Conservation (phyloP, 2,797 vertebrate species). For the Thunnus albacares region DNA sequence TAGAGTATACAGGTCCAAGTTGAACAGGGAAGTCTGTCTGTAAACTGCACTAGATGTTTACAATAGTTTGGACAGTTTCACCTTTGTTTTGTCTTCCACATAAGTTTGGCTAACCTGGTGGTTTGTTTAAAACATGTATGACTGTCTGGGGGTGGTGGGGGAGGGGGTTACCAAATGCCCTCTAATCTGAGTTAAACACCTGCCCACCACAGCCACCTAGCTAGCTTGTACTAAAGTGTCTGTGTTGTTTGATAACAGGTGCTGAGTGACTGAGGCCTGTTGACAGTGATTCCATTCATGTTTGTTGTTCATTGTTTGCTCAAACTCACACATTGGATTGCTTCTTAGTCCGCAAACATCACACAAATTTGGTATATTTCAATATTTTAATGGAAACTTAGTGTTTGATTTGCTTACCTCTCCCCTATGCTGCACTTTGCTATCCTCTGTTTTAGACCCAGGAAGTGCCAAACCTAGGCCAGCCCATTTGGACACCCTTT, state of each 20-base stretch:
- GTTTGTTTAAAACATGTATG: neutral
- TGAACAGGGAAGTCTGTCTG: neutral
- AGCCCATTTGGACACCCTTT: neutral
- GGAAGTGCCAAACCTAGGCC: conserved; percentile 29
- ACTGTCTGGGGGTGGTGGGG: too few relatives aligned
- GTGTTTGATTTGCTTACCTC: conserved; percentile 21
- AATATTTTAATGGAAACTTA: neutral
- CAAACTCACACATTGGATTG: neutral
- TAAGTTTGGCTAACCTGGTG: neutral
- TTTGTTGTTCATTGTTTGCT: conserved; percentile 10
- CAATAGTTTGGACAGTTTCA: neutral
- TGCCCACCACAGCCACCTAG: neutral
- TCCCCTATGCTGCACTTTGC: neutral
- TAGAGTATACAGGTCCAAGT: neutral
- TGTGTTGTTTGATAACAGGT: neutral
- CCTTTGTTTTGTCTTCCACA: neutral
- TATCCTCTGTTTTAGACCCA: conserved; percentile 3
- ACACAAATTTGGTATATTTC: neutral
- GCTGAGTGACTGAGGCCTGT: neutral
- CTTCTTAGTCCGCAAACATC: neutral
- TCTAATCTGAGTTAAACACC: neutral
- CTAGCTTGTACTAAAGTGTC: neutral
- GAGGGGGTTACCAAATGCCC: accelerated
- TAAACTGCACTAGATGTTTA: neutral
- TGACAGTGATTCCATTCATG: neutral